Base-by-base conservation (phyloP, 2,797 vertebrate species). In the Borostomias antarcticus region DNA sequence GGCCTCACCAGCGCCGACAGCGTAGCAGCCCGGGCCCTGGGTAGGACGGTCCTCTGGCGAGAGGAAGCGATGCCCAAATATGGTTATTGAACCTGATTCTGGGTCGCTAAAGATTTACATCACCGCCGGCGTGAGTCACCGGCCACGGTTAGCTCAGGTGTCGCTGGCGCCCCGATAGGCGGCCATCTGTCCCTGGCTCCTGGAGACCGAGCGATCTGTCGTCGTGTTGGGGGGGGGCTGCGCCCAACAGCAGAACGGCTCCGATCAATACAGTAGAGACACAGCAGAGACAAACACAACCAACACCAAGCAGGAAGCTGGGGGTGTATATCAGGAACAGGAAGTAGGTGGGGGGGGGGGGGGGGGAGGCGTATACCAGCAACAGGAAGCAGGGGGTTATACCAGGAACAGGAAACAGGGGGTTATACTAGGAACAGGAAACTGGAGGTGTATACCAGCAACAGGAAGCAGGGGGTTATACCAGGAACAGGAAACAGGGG, bases 171-270 rank as follows among this genome's bases (percentile, higher is more conserved):
- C 61, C 66, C 78, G 75, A 86, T 78, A 81, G 64, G 66, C 79
- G 26, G 79, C 90, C 91, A 92, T 92, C 91, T 92, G 91, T 83
- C 88, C 48, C 82, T 2, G 62, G 81, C 81, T 86, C 82, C 82
- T 67, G 66, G 79, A 83, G 81, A 65, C 78, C 21, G 76, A 33
- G 74, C 73, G 83, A 80, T 80, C 78, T 84, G 84, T 75, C 72
- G 63, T 66, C 72, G 64, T 64, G 64, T 76, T 77, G 64, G 71
- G 75, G 33, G 45, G 66, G 66, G n/a, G n/a, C n/a, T n/a, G n/a
- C n/a, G n/a, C n/a, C n/a, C n/a, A n/a, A n/a, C n/a, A n/a, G n/a
- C n/a, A n/a, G n/a, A n/a, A n/a, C n/a, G 40, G 15, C 40, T 45
- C 40, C 40, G n/a, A n/a, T n/a, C n/a, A n/a, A n/a, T n/a, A n/a